Conservation (phyloP, 2,797 vertebrate genomes). For the Thripadectes ignobilis region DNA sequence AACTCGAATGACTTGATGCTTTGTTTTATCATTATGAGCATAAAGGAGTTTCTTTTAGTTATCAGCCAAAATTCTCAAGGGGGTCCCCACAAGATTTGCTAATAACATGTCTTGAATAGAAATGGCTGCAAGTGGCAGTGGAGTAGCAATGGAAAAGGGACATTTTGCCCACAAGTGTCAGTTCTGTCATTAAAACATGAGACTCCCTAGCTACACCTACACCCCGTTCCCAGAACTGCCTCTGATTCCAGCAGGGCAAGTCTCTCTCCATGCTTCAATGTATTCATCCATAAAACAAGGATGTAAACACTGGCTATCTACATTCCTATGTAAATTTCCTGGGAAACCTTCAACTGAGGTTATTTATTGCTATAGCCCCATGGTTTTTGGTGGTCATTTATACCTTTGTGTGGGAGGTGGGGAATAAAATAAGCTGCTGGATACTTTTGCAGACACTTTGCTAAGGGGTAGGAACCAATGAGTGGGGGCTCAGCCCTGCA, state of each 20-base stretch:
- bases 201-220: neutral
- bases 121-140: constrained; percentile 35
- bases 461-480: neutral
- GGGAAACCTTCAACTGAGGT: neutral
- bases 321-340: neutral
- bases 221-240: neutral
- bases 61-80: constrained; percentile 68
- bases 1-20: constrained; percentile 52
- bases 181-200: neutral
- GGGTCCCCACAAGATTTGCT: constrained; percentile 42
- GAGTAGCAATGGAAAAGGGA: neutral
- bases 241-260: neutral
- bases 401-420: accelerated
- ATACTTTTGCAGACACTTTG: neutral
- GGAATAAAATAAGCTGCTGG: neutral
- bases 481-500: neutral
- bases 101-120: constrained; percentile 61
- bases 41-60: constrained; percentile 76
- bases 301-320: accelerated
- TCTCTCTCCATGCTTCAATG: neutral
- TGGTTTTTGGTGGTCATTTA: neutral
- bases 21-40: constrained; percentile 75
- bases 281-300: neutral
- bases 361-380: neutral
- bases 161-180: neutral